phyloP scores from a whole-genome alignment of 2,113 vertebrate genomes.

The Mobula birostris region DNA sequence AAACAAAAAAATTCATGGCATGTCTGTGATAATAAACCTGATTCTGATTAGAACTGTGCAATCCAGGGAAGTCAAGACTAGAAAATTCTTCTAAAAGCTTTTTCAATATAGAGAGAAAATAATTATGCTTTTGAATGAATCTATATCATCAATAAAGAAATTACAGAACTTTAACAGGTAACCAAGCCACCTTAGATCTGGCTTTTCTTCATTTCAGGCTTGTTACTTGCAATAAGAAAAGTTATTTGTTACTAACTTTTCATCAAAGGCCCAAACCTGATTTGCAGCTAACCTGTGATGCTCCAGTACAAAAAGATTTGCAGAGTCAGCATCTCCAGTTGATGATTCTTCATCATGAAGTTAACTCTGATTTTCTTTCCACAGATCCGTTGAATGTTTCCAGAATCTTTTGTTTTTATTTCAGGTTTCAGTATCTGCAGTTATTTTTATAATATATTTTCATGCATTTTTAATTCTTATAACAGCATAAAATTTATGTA shows the following conservation, averaged over 20 bases:
- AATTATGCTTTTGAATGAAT: not conserved
- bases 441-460: not conserved
- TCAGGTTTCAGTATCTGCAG: too few relatives aligned
- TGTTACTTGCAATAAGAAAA: not conserved
- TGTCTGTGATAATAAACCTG: too few relatives aligned
- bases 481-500: not conserved
- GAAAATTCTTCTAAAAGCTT: not conserved
- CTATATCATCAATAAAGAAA: not conserved
- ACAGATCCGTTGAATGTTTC: too few relatives aligned
- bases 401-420: too few relatives aligned
- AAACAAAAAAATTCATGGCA: too few relatives aligned
- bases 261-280: not conserved
- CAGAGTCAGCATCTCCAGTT: not conserved
- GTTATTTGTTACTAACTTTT: not conserved
- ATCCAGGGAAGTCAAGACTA: not conserved
- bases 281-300: not conserved
- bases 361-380: too few relatives aligned
- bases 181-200: not conserved
- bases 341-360: too few relatives aligned
- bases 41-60: not conserved
- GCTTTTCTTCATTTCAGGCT: not conserved
- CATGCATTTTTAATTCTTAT: not conserved
- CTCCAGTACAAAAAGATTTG: not conserved
- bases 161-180: not conserved
- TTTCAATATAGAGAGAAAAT: not conserved